Conservation (phyloP, 1,140 invertebrate species). For the Trichomalopsis sarcophagae region DNA sequence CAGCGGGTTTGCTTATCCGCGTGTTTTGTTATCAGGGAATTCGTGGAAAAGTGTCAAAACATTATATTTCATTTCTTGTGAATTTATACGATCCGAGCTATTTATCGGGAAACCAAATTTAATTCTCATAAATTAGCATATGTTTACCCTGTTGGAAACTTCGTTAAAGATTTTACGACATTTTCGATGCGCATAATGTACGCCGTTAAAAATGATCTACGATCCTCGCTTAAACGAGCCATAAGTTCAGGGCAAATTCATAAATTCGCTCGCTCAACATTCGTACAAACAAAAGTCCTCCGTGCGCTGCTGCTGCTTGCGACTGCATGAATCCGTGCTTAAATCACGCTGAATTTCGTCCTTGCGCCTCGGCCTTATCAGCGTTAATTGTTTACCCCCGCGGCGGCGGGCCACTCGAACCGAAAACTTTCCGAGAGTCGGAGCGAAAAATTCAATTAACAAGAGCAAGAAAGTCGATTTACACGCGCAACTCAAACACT, state of each 20-base stretch:
- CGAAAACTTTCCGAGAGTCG: not conserved
- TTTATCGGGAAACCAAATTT: not conserved
- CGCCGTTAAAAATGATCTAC: not conserved
- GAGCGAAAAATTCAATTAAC: not conserved
- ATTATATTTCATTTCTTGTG: too few relatives aligned
- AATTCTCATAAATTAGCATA: not conserved
- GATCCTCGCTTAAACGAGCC: not conserved
- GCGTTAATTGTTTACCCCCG: not conserved
- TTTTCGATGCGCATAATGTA: not conserved
- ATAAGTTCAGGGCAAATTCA: not conserved
- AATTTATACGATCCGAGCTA: too few relatives aligned
- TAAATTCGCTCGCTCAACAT: not conserved
- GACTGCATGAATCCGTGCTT: not conserved
- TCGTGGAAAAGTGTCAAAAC: not conserved
- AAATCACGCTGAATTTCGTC: not conserved
- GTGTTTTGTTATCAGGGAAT: not conserved
- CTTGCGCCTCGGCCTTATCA: not conserved
- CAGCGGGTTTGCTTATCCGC: not conserved
- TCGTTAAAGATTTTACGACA: not conserved
- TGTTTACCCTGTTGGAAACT: too few relatives aligned
- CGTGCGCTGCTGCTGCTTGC: not conserved
- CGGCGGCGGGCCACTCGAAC: not conserved
- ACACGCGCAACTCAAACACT: slow-evolving; percentile 21
- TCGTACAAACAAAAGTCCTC: slow-evolving; percentile 10
- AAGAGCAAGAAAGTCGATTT: not conserved